Evolutionary conservation across 2,113 vertebrate genomes (phyloP).

Genomic region (Odocoileus virginianus): DNA sequence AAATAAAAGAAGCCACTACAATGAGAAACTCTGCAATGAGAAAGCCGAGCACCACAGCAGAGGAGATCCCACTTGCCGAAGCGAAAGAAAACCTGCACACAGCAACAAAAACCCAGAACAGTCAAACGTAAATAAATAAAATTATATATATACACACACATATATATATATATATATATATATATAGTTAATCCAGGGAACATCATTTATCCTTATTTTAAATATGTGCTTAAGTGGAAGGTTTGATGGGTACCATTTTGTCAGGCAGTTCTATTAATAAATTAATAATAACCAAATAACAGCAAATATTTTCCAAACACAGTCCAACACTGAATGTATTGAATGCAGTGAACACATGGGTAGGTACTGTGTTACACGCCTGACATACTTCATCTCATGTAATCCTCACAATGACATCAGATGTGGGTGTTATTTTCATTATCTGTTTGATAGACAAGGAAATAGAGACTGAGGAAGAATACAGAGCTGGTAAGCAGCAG

Average conservation of each 20-base stretch:
- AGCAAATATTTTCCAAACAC: neutral
- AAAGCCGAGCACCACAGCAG: neutral
- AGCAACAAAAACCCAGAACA: neutral
- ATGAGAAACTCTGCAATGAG: neutral
- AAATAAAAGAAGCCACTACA: neutral
- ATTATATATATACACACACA: neutral
- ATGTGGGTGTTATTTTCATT: neutral
- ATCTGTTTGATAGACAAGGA: neutral
- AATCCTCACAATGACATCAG: neutral
- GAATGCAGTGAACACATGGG: neutral
- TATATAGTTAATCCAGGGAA: neutral
- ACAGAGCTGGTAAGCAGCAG: neutral
- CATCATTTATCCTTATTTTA: neutral
- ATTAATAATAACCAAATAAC: neutral
- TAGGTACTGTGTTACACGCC: neutral
- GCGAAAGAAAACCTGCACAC: neutral
- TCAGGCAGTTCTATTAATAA: neutral
- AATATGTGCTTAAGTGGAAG: neutral
- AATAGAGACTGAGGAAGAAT: neutral
- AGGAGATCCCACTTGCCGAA: neutral
- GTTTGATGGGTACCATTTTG: neutral
- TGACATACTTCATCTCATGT: neutral
- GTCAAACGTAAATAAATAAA: neutral
- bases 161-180: no score
- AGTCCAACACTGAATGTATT: neutral